Evolutionary conservation across 2,113 vertebrate species (phyloP).

Genomic region (Edolisoma coerulescens): DNA sequence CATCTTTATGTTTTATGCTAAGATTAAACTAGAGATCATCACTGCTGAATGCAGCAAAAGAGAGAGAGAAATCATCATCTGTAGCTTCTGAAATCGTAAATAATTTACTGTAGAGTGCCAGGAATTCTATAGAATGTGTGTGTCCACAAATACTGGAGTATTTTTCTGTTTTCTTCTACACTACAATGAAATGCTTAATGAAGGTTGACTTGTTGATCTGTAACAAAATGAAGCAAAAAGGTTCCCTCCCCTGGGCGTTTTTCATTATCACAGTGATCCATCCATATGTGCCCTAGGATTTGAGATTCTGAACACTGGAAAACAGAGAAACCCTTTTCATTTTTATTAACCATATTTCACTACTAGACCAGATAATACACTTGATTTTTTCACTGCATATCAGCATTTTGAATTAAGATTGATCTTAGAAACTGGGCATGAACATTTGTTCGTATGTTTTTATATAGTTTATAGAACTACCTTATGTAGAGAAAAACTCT

Average conservation of each 20-base stretch:
- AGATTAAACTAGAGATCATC: not conserved
- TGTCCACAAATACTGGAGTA: not conserved
- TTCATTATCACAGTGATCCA: not conserved
- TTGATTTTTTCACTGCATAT: not conserved
- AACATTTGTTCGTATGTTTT: not conserved
- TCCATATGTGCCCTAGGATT: not conserved
- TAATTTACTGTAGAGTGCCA: not conserved
- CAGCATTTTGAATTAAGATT: not conserved
- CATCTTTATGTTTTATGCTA: not conserved
- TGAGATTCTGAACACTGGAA: not conserved
- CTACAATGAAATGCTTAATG: not conserved
- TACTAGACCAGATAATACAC: not conserved
- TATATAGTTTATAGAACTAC: not conserved
- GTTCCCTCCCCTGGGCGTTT: not conserved
- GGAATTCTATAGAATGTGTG: not conserved
- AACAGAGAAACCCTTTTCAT: not conserved
- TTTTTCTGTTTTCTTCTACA: not conserved
- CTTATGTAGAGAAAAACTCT: not conserved
- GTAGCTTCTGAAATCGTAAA: not conserved
- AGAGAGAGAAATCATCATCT: not conserved
- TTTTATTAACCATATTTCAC: not conserved
- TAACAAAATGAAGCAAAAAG: not conserved
- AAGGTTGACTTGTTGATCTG: not conserved
- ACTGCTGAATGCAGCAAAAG: not conserved
- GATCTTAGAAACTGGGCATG: not conserved